A percentile compares a stretch with the other conserved stretches of the same genome.
Evolutionary conservation across 2,888 invertebrate species (phyloP).

Genomic region (Branchellion lobata): DNA sequence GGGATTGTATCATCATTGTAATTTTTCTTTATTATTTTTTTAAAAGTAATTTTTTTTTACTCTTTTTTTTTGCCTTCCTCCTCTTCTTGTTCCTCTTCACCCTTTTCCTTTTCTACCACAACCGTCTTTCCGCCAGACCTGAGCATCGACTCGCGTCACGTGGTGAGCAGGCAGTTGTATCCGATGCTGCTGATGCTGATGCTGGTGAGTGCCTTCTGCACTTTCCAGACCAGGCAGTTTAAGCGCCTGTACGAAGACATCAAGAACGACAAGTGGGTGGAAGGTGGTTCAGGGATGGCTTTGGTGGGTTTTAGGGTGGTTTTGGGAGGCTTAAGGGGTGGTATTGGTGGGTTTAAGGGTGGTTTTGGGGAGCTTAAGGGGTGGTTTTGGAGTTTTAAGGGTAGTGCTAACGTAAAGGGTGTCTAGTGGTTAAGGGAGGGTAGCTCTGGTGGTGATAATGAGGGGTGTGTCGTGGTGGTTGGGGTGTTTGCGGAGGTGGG

Average conservation of each 20-base stretch:
- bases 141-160: conserved; percentile 67
- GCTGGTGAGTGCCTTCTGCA: conserved; percentile 71
- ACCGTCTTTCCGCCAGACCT: too few species aligned
- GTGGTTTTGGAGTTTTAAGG: neutral
- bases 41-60: too few species aligned
- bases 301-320: neutral
- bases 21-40: neutral
- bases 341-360: neutral
- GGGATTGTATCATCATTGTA: neutral
- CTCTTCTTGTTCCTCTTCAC: too few species aligned
- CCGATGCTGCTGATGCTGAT: conserved; percentile 79
- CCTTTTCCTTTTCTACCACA: too few species aligned
- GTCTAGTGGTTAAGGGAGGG: neutral
- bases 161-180: conserved; percentile 82
- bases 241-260: conserved; percentile 93
- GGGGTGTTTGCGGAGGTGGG: neutral
- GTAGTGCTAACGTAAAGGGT: neutral
- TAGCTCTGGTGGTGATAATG: neutral
- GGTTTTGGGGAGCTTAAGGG: neutral
- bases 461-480: neutral
- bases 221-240: conserved; percentile 88
- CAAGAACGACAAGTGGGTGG: conserved; percentile 84
- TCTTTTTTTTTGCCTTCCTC: too few species aligned
- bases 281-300: neutral
- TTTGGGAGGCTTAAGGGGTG: neutral